Percentiles rank a stretch among this genome's conserved stretches.
Conservation (phyloP, 1,140 invertebrate species). For the Agrilus planipennis region DNA sequence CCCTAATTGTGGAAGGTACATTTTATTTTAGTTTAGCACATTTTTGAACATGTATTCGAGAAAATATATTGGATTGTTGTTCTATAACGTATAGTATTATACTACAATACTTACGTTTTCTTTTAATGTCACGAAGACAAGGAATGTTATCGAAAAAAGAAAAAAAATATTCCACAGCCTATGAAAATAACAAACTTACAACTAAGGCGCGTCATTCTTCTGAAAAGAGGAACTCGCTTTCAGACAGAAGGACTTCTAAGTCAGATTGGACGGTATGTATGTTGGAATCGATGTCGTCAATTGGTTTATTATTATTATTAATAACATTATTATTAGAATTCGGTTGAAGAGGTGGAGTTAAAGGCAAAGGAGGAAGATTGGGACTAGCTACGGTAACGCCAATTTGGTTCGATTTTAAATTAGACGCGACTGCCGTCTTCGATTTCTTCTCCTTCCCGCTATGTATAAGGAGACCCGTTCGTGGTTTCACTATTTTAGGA, state of each 20-base stretch:
- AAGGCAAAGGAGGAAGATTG: conserved; percentile 5
- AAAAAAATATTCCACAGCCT: conserved; percentile 26
- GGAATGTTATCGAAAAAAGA: too few species aligned
- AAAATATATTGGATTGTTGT: too few species aligned
- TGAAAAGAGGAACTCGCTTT: conserved; percentile 47
- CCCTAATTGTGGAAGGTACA: too few species aligned
- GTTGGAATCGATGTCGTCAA: conserved; percentile 39
- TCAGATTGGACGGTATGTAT: conserved; percentile 50
- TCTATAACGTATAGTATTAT: too few species aligned
- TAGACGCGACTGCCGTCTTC: conserved; percentile 10
- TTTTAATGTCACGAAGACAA: too few species aligned
- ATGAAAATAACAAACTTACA: conserved; percentile 10
- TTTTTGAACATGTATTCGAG: too few species aligned
- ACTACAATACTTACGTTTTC: too few species aligned
- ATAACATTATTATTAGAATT: too few species aligned
- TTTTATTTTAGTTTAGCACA: too few species aligned
- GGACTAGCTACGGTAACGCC: conserved; percentile 2
- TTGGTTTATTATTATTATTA: conserved; percentile 9
- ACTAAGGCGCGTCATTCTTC: conserved; percentile 35
- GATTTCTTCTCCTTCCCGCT: conserved; percentile 29
- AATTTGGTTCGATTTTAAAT: not conserved
- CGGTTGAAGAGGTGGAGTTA: conserved; percentile 16
- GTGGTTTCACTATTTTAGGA: conserved; percentile 22
- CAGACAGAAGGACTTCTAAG: conserved; percentile 47
- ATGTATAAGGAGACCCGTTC: conserved; percentile 39